phyloP scores from a whole-genome alignment of 2,797 vertebrate species.

The Sitta carolinensis region DNA sequence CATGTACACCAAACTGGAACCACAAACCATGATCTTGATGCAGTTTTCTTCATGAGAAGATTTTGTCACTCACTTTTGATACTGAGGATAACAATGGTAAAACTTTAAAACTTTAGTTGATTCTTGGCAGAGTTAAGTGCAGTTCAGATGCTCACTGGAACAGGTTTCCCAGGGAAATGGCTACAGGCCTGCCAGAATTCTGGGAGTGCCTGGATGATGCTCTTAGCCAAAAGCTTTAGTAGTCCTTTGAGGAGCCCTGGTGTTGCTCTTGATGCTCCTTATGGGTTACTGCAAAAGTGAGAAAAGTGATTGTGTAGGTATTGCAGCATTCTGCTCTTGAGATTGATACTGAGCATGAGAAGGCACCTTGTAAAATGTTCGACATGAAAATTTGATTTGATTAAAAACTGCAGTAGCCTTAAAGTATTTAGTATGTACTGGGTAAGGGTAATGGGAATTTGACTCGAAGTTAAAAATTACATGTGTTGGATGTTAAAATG shows the following conservation, averaged over 20 bases:
- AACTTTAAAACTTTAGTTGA: background rate
- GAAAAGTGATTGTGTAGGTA: background rate
- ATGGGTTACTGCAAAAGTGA: accelerated
- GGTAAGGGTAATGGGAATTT: background rate
- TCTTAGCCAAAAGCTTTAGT: background rate
- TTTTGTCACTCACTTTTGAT: accelerated
- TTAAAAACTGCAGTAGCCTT: background rate
- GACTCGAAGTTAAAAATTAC: background rate
- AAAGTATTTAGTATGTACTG: background rate
- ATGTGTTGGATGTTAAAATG: background rate
- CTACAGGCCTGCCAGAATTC: background rate
- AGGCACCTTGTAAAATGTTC: background rate
- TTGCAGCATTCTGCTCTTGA: background rate
- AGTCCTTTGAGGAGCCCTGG: background rate
- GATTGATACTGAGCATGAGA: background rate
- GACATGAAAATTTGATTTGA: background rate
- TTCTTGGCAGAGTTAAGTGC: background rate
- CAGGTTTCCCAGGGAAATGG: background rate
- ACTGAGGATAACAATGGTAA: background rate
- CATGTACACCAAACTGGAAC: background rate
- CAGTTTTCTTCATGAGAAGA: background rate
- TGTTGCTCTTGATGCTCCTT: background rate
- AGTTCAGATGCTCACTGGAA: background rate
- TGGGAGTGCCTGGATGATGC: accelerated
- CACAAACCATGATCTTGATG: background rate